Base-by-base conservation (phyloP, 1,140 invertebrate genomes). In the Polyergus mexicanus region DNA sequence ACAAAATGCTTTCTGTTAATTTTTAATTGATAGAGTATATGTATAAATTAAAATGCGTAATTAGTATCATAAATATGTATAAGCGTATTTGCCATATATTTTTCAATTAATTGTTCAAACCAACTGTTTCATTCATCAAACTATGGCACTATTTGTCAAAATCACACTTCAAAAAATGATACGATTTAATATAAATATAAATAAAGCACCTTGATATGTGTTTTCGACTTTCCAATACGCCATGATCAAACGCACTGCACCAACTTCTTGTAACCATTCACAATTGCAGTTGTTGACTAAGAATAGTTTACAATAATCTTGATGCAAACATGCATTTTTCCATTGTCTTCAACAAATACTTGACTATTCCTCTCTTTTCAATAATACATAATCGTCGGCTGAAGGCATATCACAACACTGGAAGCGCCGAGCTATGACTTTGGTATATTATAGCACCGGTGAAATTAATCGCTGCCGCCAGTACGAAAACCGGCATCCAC, bases 401-500 rank as follows among this genome's bases (percentile, higher is more conserved):
- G 22, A 68, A 1, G 72, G 22, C 88, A 84, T 88, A 89, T 96
- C 94, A 96, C 88, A 96, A 94, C 78, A 97, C 95, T 92, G 97
- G 97, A 85, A 96, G 96, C 8, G 97, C 97, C 51, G 97, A 96
- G 94, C 97, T 97, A 91, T 98, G 97, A 89, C 96, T 97, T 90
- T 97, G 96, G 94, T 98, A 98, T 89, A 98, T 96, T 89, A 97
- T 96, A 87, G 97, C 97, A 60, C 97, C 97, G n/a, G 97, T 96
- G 91, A 98, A 97, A 95, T 98, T 98, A 25, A 98, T 95, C 38
- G 96, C 96, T 2, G 97, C 97, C 5, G 97, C 97, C 16, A 97
- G 93, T 51, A 97, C 95, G 93, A 97, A 98, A 22, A 98, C 97
- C 2, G 97, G 97, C 93, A 97, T 96, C 97, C 97, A 98, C 76